Evolutionary conservation across 2,797 vertebrate species (phyloP), one percentile per base, ranked within the genome.

Genomic region (Coluber constrictor): DNA sequence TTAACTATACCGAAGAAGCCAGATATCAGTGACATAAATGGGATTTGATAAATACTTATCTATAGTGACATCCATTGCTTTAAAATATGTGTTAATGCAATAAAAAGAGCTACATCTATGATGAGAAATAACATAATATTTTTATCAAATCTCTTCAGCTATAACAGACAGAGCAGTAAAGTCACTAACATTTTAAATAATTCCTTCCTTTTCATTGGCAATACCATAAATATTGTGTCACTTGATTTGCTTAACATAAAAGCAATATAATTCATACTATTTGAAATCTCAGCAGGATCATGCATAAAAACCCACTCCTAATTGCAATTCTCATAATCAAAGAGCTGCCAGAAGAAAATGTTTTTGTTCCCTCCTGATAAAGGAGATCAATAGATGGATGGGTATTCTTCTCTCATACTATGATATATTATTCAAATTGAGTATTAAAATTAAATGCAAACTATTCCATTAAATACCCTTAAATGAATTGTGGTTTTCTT

Each of bases 241-340:
- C 12, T 90, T 93, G 13, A 9, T 96, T 96, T 96, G 56, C 43
- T 94, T 96, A 90, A 90, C 3, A 57, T 59, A 63, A 90, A 51
- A 93, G 94, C 29, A 95, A 88, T 3, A 5, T 90, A 94, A 90
- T 87, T 88, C 56, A 95, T 15, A 79, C 29, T 91, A 87, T 90
- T 87, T 95, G 92, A 90, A 94, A 61, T 92, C 29, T 32, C 60
- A 90, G 4, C 55, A 37, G 61, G 93, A 95, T 94, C 2, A 92
- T 37, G 92, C 60, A 89, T 74, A 93, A 96, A 95, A 92, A 2
- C 3, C 51, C 57, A 56, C 12, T 23, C 87, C 90, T 93, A 92
- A 94, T 47, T 93, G 2, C 23, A 93, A 54, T 70, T 43, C 87
- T 90, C 88, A 92, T 87, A 93, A 95, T 94, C 47, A 96, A 93